Evolutionary conservation across 2,888 invertebrate species (phyloP).

Genomic region (Adineta ricciae): DNA sequence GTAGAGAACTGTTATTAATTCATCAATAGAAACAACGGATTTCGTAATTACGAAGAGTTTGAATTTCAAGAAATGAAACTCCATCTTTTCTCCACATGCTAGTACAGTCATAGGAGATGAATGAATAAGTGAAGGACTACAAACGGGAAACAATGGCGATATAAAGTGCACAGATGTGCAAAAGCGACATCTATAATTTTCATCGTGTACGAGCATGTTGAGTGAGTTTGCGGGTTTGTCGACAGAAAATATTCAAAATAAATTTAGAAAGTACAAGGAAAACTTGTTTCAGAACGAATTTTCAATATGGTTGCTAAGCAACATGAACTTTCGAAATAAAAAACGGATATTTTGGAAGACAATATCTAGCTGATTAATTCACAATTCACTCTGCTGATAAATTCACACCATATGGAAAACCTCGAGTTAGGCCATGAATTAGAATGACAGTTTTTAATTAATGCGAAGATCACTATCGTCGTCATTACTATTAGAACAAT

Average conservation of each 20-base stretch:
- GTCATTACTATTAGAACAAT: too few species aligned
- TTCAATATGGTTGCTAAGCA: neutral
- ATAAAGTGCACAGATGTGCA: neutral
- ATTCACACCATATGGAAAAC: too few species aligned
- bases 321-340: neutral
- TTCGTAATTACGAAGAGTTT: neutral
- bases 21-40: neutral
- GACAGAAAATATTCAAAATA: neutral
- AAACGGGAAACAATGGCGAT: constrained; percentile 5
- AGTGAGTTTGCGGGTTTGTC: neutral
- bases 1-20: neutral
- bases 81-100: neutral
- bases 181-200: neutral
- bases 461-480: too few species aligned
- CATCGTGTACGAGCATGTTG: neutral
- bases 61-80: neutral
- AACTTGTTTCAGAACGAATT: neutral
- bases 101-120: neutral
- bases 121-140: neutral
- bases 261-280: neutral
- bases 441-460: too few species aligned
- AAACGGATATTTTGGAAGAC: neutral
- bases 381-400: too few species aligned
- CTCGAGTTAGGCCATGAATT: too few species aligned
- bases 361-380: too few species aligned